Evolutionary conservation across 2,113 vertebrate species (phyloP).

Genomic region (Actenoides hombroni): DNA sequence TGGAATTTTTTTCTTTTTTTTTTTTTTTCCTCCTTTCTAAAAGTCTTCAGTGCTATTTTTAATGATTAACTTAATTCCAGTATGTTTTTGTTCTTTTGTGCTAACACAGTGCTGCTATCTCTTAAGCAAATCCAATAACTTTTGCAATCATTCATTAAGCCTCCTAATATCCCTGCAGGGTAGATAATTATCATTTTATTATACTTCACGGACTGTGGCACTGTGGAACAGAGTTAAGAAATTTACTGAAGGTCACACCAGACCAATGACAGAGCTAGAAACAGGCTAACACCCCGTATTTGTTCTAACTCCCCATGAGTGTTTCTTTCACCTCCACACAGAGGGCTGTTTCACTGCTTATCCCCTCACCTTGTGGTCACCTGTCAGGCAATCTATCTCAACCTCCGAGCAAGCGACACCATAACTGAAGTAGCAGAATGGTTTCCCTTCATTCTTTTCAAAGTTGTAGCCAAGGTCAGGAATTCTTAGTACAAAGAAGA

Average conservation of each 20-base stretch:
- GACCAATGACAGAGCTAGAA: conserved; percentile 47
- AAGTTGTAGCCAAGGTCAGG: conserved; percentile 86
- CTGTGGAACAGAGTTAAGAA: conserved; percentile 34
- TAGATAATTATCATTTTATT: conserved; percentile 25
- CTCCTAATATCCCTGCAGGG: not conserved
- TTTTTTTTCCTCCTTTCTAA: not conserved
- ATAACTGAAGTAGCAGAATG: conserved; percentile 87
- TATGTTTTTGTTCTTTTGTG: not conserved
- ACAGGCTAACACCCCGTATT: not conserved
- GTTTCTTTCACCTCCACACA: not conserved
- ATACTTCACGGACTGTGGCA: not conserved
- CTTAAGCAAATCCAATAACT: not conserved
- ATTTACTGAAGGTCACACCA: conserved; percentile 28
- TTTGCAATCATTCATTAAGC: conserved; percentile 32
- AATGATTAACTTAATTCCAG: not conserved
- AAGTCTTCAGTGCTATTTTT: not conserved
- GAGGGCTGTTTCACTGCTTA: not conserved
- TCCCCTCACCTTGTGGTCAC: conserved; percentile 87
- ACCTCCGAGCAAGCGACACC: conserved; percentile 93
- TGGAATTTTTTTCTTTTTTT: not conserved
- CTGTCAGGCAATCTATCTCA: conserved; percentile 95
- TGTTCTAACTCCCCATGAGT: not conserved
- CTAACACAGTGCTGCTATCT: conserved; percentile 4
- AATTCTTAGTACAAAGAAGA: conserved; percentile 71
- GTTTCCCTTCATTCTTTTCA: conserved; percentile 84